Evolutionary conservation across 2,888 invertebrate genomes (phyloP).

Genomic region (Criorhina ranunculi): DNA sequence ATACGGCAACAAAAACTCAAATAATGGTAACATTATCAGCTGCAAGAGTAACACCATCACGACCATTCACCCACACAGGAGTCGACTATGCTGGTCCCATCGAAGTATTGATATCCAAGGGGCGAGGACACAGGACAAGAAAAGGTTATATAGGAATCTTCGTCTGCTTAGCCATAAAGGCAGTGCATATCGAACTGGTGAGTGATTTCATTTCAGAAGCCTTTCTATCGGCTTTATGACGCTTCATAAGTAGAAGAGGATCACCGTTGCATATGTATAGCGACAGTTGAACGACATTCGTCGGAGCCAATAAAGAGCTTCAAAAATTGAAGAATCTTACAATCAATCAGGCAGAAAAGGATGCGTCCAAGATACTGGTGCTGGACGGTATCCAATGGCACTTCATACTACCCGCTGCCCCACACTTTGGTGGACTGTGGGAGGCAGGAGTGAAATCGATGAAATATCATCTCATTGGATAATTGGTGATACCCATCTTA

Average conservation of each 20-base stretch:
- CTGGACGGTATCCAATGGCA: too few relatives aligned
- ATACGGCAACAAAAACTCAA: background rate
- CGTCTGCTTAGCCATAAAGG: constrained; percentile 1
- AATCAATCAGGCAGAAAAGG: constrained; percentile 5
- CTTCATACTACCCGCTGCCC: constrained; percentile 79
- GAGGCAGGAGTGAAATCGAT: constrained; percentile 78
- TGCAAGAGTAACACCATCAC: constrained; percentile 1
- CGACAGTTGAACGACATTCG: background rate
- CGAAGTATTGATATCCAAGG: background rate
- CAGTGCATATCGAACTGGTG: background rate
- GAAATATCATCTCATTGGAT: constrained; percentile 78
- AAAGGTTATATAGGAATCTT: constrained; percentile 12
- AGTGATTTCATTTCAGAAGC: background rate
- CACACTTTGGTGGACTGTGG: constrained; percentile 80
- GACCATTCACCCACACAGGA: background rate
- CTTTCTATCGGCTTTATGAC: background rate
- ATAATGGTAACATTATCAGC: background rate
- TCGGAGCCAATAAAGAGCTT: background rate
- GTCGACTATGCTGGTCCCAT: background rate
- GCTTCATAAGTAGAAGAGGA: background rate
- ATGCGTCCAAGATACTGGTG: background rate
- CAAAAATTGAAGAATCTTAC: background rate
- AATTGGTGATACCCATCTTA: constrained; percentile 76
- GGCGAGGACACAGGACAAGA: background rate
- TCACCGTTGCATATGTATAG: background rate